Evolutionary conservation across 2,797 vertebrate species (phyloP).

Genomic region (Karalla daura): DNA sequence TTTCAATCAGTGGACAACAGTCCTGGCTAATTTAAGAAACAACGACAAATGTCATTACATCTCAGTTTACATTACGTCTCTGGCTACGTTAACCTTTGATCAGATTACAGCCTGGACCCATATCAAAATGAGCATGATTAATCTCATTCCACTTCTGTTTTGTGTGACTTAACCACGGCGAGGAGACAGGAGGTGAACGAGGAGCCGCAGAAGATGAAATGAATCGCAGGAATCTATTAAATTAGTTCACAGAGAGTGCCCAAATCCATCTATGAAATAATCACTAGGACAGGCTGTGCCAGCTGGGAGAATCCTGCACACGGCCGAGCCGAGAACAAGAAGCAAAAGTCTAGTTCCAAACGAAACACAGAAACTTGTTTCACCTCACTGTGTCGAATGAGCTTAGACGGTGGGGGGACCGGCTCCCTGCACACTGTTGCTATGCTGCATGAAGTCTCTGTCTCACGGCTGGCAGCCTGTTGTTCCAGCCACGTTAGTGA

Average conservation of each 20-base stretch:
- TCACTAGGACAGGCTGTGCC: not conserved
- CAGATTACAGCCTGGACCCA: not conserved
- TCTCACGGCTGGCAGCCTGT: slow-evolving; percentile 43
- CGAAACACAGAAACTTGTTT: slow-evolving; percentile 44
- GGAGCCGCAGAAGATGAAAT: not conserved
- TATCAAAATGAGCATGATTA: not conserved
- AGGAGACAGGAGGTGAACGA: not conserved
- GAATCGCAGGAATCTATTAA: not conserved
- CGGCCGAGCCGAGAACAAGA: not conserved
- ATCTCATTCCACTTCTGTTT: too few relatives aligned
- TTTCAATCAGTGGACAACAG: not conserved
- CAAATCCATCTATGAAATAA: not conserved
- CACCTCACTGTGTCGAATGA: slow-evolving; percentile 71
- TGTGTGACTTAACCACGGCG: too few relatives aligned
- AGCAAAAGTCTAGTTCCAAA: slow-evolving; percentile 15
- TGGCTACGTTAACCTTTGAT: not conserved
- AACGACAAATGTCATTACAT: not conserved
- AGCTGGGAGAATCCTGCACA: not conserved
- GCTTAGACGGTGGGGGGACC: slow-evolving; percentile 48
- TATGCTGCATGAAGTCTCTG: slow-evolving; percentile 58
- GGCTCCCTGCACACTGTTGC: slow-evolving; percentile 57
- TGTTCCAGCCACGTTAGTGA: slow-evolving; percentile 61
- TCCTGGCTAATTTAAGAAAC: not conserved
- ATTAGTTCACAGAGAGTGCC: not conserved
- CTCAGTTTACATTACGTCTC: too few relatives aligned